phyloP scores from a whole-genome alignment of 2,797 vertebrate species.

The Alauda arvensis region DNA sequence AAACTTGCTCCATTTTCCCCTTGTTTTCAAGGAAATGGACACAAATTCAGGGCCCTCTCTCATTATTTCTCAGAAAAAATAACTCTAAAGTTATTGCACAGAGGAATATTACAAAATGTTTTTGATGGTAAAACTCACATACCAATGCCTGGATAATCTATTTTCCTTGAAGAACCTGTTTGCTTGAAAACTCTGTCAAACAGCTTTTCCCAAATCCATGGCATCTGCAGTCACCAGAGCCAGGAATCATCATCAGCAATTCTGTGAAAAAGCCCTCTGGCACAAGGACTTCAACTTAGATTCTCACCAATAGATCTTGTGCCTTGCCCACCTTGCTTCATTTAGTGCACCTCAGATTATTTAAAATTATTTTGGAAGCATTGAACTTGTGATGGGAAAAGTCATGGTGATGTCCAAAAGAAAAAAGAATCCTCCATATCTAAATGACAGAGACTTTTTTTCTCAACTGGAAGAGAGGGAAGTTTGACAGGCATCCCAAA shows the following conservation, averaged over 20 bases:
- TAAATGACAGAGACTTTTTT: neutral
- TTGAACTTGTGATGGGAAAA: neutral
- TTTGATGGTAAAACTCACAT: neutral
- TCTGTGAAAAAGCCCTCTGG: neutral
- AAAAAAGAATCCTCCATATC: neutral
- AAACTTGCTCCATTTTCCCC: neutral
- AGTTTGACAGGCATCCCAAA: neutral
- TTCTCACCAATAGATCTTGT: neutral
- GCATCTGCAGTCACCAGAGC: neutral
- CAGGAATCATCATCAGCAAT: neutral
- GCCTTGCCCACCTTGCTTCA: neutral
- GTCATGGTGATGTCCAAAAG: neutral
- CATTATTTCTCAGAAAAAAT: neutral
- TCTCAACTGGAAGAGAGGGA: neutral
- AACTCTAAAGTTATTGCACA: neutral
- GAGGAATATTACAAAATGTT: neutral
- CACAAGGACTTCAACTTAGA: neutral
- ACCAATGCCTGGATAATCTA: neutral
- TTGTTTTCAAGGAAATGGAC: neutral
- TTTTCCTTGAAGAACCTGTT: neutral
- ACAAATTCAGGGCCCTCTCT: neutral
- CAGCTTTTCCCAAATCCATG: neutral
- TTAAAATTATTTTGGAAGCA: neutral
- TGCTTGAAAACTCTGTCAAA: neutral
- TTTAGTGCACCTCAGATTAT: neutral